Evolutionary conservation across 2,113 vertebrate genomes (phyloP), one percentile per base, ranked within the genome.

Genomic region (Caloenas nicobarica): DNA sequence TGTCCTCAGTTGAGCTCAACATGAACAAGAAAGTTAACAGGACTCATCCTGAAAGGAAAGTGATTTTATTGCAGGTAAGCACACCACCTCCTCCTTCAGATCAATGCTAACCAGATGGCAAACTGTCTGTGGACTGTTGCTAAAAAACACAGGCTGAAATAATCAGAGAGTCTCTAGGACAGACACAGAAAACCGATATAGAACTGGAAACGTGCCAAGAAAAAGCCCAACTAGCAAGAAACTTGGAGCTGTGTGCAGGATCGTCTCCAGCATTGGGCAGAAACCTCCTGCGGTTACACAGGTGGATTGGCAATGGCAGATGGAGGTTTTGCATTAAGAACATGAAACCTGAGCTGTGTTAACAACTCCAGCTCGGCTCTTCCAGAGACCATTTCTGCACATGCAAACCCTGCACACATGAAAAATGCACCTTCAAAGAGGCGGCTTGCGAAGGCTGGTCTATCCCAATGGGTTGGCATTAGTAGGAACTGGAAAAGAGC

Each of bases 121-220:
- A 58, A 51, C 26, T 48, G 70, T 74, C 83, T 92, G 70, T 2
- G 77, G 62, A 51, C 38, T 58, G 60, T 15, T 50, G 60, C 81
- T 94, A 26, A 62, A 87, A 96, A 85, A 16, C 36, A 69, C 62
- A 48, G 80, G 72, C 86, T 91, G 86, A 81, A 95, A 83, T 60
- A 40, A 91, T 26, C 83, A 2, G 1, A 58, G 56, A 83, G 14
- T 62, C 86, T 68, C 92, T 44, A 77, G 82, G 88, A 94, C 50
- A 76, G 90, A 68, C 65, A 76, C 3, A 65, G 40, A 69, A 74
- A 69, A 73, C 60, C 53, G 72, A 86, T 76, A 62, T 5, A 88
- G 88, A 76, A 54, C 46, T 86, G 91, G 82, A 70, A 65, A 66
- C 0, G 1, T 3, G 62, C 82, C 88, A 62, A 0, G 1, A 50